Conservation (phyloP, 2,113 vertebrate species). For the Austrofundulus limnaeus region DNA sequence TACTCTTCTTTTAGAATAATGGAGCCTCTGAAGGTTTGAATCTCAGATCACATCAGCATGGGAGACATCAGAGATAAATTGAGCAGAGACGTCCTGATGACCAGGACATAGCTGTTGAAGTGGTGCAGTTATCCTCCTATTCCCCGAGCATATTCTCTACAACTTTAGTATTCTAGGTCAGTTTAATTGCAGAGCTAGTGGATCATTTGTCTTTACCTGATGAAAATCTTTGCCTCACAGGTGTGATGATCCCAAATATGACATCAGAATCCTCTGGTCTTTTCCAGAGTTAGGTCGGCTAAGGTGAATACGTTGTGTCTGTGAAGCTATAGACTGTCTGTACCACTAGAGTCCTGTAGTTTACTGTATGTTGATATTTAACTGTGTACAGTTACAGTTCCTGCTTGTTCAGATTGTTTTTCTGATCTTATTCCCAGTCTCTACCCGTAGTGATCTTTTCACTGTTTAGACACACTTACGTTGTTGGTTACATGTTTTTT, state of each 20-base stretch:
- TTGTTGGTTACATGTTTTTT: constrained; percentile 22
- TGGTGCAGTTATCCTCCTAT: constrained; percentile 19
- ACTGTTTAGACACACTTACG: constrained; percentile 16
- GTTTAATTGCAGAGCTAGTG: background rate
- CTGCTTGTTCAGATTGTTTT: background rate
- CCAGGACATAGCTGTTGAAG: constrained; percentile 15
- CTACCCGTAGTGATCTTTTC: constrained; percentile 8
- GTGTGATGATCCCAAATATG: constrained; percentile 76
- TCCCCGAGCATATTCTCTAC: constrained; percentile 5
- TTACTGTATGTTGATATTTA: background rate
- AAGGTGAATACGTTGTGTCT: constrained; percentile 73
- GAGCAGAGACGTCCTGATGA: constrained; percentile 3
- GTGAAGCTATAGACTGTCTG: constrained; percentile 40
- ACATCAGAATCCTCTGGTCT: constrained; percentile 79
- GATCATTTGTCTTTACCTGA: constrained; percentile 37
- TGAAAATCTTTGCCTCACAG: constrained; percentile 72
- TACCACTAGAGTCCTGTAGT: constrained; percentile 35
- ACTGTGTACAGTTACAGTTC: background rate
- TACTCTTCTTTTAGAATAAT: constrained; percentile 39
- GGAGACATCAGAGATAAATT: constrained; percentile 26
- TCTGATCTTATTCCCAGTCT: background rate
- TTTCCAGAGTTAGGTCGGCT: constrained; percentile 76
- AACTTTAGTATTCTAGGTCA: constrained; percentile 6
- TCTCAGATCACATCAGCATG: background rate
- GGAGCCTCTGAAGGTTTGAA: constrained; percentile 47